These are phyloP conservation scores for Falco concolor DNA, from an alignment of 2,797 vertebrate species.

Conservation along the genomic window DNA sequence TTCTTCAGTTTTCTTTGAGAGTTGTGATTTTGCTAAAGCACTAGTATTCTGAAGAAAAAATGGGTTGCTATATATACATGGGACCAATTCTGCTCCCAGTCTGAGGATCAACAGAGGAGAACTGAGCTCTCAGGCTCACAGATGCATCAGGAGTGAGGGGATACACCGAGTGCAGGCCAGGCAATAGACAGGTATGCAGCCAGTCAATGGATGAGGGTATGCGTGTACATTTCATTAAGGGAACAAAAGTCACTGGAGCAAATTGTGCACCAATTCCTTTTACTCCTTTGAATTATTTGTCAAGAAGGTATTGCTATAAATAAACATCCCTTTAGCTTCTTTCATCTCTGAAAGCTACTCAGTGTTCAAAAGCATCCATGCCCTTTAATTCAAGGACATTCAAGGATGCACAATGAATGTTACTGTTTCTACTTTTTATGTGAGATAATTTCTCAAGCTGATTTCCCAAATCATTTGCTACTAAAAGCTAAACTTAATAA, in stretches of 20 bases:
- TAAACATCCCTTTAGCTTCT: neutral
- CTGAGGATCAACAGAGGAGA: neutral
- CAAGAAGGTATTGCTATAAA: neutral
- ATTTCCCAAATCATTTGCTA: neutral
- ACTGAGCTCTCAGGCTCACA: neutral
- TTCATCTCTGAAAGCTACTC: neutral
- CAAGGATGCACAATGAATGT: neutral
- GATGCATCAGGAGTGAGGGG: neutral
- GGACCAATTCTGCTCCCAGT: neutral
- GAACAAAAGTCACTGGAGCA: neutral
- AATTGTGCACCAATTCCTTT: constrained; percentile 13
- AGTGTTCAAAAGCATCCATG: constrained; percentile 7
- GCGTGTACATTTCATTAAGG: neutral
- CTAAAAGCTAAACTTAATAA: neutral
- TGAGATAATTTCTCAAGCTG: neutral
- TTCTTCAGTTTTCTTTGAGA: neutral
- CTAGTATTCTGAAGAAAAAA: neutral
- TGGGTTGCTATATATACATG: neutral
- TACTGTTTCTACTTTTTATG: neutral
- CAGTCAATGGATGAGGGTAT: neutral
- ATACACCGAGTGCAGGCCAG: neutral
- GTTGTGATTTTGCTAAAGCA: neutral
- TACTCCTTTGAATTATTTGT: neutral
- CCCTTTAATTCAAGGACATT: constrained; percentile 27
- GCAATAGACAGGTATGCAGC: neutral